A percentile compares a stretch with the other conserved stretches of the same genome.
Evolutionary conservation across 23 tunicate genomes (phyloP).

Genomic region (Phallusia fumigata): DNA sequence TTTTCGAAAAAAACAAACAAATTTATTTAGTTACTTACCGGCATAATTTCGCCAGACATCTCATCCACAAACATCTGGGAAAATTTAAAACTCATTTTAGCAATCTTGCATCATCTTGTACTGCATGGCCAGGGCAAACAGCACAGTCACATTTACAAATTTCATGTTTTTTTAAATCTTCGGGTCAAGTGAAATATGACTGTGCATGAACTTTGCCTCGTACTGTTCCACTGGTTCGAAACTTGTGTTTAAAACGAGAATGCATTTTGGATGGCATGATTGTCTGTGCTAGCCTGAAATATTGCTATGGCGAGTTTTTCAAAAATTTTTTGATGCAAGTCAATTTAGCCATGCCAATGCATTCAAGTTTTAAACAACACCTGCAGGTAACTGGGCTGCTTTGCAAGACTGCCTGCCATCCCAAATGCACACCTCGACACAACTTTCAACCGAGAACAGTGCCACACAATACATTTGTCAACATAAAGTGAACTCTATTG

Average conservation of each 20-base stretch:
- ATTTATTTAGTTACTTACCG: conserved; percentile 55
- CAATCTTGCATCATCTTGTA: neutral
- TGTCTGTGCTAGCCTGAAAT: neutral
- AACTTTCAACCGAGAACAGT: neutral
- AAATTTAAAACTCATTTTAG: neutral
- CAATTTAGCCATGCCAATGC: conserved; percentile 11
- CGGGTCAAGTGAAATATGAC: too few species aligned
- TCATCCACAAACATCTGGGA: conserved; percentile 66
- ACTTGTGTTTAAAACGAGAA: conserved; percentile 7
- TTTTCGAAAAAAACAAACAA: too few species aligned
- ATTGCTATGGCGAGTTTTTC: neutral
- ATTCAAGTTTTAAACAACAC: conserved; percentile 4
- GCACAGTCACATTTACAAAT: neutral
- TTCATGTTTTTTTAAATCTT: too few species aligned
- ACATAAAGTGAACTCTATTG: conserved; percentile 14
- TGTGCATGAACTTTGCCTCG: too few species aligned
- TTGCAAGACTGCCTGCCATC: conserved; percentile 12
- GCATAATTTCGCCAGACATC: conserved; percentile 76
- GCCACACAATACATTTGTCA: conserved; percentile 3
- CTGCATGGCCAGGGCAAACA: neutral
- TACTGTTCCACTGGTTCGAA: neutral
- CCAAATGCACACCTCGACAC: conserved; percentile 2
- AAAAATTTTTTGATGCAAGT: neutral
- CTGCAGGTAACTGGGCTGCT: neutral
- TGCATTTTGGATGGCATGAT: conserved; percentile 9